Evolutionary conservation across 2,797 vertebrate species (phyloP), one percentile per base, ranked within the genome.

Genomic region (Hippocampus kuda): DNA sequence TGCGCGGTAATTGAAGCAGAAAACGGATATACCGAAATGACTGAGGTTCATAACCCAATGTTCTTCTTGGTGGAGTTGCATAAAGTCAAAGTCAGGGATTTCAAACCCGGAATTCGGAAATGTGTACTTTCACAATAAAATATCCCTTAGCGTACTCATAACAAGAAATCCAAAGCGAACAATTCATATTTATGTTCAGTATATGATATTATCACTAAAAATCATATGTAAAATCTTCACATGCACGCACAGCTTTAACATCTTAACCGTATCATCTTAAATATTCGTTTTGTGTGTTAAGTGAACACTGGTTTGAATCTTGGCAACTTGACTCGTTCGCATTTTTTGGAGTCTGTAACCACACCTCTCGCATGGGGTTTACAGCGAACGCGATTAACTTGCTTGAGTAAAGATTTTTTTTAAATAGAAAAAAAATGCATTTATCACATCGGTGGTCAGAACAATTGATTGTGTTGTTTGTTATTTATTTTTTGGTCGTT

Each of bases 11-110:
- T 13, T 27, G 24, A n/a, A 9, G 20, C 54, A 46, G 15, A 73
- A 66, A 67, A 20, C 24, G 16, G 15, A 81, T 85, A 77, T 85
- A 87, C 86, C 86, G 64, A 30, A 34, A 3, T 41, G 12, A 2
- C 20, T 24, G 62, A 46, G 67, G 79, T 75, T 84, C 69, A 76
- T 73, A 81, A 85, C 65, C 5, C 27, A 61, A 9, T 61, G 34
- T 0, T 10, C 4, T 16, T 15, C 26, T 2, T 4, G 22, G 24
- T 22, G 3, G 13, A 0, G 65, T 80, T 81, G 49, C 63, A 13
- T 71, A 80, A 81, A 74, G 4, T 53, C 30, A 12, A 34, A 3
- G 0, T 46, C 3, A 69, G 46, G 57, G 24, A 0, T 1, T 2
- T 27, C 2, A 16, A 1, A 18, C 20, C 57, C 67, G 71, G 69